phyloP scores from a whole-genome alignment of 2,797 vertebrate genomes.

The Enteromius anoplus region DNA sequence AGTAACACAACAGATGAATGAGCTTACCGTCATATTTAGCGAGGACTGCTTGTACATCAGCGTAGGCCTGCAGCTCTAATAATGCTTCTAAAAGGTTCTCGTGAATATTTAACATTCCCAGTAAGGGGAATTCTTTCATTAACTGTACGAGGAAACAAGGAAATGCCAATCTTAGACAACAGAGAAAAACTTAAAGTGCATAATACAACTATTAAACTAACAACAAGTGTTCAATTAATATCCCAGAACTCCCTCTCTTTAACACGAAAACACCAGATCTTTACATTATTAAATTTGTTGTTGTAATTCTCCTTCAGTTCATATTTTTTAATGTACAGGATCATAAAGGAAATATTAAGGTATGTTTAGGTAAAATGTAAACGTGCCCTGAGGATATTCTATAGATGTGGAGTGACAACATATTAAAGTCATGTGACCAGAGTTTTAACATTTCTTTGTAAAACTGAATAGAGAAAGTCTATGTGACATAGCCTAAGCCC shows the following conservation, averaged over 20 bases:
- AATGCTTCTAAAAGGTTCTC: slow-evolving; percentile 98
- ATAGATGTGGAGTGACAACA: background rate
- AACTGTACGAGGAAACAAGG: slow-evolving; percentile 75
- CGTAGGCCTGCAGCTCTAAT: slow-evolving; percentile 96
- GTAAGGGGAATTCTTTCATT: slow-evolving; percentile 98
- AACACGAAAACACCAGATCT: background rate
- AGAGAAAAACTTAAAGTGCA: background rate
- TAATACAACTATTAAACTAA: too few species aligned
- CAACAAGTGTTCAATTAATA: background rate
- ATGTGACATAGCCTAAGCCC: background rate
- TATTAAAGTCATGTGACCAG: background rate
- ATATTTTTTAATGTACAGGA: background rate
- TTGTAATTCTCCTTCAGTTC: background rate
- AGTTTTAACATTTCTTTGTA: background rate
- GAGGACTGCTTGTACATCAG: slow-evolving; percentile 97
- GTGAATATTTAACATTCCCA: slow-evolving; percentile 99
- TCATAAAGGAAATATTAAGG: background rate
- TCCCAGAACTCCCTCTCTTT: background rate
- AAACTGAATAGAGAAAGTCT: background rate
- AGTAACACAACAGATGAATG: background rate
- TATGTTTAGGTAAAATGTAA: background rate
- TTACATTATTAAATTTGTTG: background rate
- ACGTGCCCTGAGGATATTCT: background rate
- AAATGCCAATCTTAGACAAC: slow-evolving; percentile 13
- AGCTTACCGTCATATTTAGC: slow-evolving; percentile 97